Conservation (phyloP, 2,888 invertebrate species). For the Graphium colonna region DNA sequence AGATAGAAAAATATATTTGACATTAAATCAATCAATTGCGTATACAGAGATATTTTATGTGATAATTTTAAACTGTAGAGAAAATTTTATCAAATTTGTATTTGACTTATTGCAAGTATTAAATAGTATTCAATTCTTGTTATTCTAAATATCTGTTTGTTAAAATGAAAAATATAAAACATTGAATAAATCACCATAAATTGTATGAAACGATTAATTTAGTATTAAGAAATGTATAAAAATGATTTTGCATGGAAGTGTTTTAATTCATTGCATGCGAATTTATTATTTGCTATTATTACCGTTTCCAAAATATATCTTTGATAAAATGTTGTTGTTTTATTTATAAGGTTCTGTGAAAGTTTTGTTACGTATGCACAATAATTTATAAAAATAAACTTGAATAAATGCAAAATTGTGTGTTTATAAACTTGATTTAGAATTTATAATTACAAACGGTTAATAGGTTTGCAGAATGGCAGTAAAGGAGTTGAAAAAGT, state of each 20-base stretch:
- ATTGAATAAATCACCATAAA: constrained; percentile 35
- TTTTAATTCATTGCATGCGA: constrained; percentile 70
- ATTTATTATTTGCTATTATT: constrained; percentile 46
- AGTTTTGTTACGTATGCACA: too few species aligned
- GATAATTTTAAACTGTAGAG: constrained; percentile 35
- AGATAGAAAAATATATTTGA: constrained; percentile 35
- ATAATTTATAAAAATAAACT: too few species aligned
- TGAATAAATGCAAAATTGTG: too few species aligned
- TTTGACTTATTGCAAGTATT: not conserved
- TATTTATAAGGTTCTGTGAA: too few species aligned
- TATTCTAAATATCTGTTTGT: not conserved
- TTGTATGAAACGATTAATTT: constrained; percentile 26
- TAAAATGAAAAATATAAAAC: constrained; percentile 17
- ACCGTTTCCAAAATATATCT: constrained; percentile 38
- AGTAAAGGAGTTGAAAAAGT: too few species aligned
- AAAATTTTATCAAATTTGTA: not conserved
- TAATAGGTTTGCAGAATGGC: too few species aligned
- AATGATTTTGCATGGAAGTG: constrained; percentile 65
- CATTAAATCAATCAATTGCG: constrained; percentile 31
- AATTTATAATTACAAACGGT: too few species aligned
- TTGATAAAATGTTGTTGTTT: constrained; percentile 26
- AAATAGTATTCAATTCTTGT: not conserved
- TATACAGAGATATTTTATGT: constrained; percentile 51
- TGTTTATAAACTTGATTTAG: too few species aligned
- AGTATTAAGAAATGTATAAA: constrained; percentile 50